Evolutionary conservation across 2,113 vertebrate species (phyloP), one percentile per base, ranked within the genome.

Genomic region (Todiramphus chloris): DNA sequence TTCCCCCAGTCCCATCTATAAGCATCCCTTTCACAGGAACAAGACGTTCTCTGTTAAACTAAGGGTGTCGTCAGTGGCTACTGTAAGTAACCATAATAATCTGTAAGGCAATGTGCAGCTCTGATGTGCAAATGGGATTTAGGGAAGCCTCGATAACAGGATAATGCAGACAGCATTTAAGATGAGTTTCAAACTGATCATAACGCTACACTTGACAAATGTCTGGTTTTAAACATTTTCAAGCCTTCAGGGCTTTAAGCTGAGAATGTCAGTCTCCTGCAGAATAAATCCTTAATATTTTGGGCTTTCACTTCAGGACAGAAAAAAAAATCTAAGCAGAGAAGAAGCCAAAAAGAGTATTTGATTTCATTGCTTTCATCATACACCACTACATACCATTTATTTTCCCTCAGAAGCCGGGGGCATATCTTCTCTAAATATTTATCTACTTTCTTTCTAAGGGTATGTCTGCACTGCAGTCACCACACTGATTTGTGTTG

Each of bases 241-340:
- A 93, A 95, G 92, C 60, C 89, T 83, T 88, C 43, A 41, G 73
- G 78, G 87, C 33, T 94, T 90, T 93, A 82, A 64, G 83, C 39
- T 48, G 44, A 69, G 89, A 90, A 89, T 89, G 74, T 59, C 76
- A 83, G 44, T 60, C 64, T 96, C 31, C 83, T 66, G n/a, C 28
- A 90, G 53, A 97, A 96, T 90, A 96, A 94, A 93, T 92, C 68
- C 83, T 69, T 80, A 84, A 41, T 93, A 90, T 93, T 95, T 78
- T 50, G 51, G 28, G 69, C 60, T 93, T 87, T 89, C 24, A 3
- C 44, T 73, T 91, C 87, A 55, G 83, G 93, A 90, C 15, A 75
- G 35, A 24, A 15, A 92, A 90, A 90, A 87, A 75, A 4, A 4
- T 74, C 25, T 56, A 27, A 79, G 73, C 21, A 90, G 64, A 87